A percentile compares a stretch with the other conserved stretches of the same genome.
Conservation (phyloP, 2,797 vertebrate species). For the Synaphobranchus kaupii region DNA sequence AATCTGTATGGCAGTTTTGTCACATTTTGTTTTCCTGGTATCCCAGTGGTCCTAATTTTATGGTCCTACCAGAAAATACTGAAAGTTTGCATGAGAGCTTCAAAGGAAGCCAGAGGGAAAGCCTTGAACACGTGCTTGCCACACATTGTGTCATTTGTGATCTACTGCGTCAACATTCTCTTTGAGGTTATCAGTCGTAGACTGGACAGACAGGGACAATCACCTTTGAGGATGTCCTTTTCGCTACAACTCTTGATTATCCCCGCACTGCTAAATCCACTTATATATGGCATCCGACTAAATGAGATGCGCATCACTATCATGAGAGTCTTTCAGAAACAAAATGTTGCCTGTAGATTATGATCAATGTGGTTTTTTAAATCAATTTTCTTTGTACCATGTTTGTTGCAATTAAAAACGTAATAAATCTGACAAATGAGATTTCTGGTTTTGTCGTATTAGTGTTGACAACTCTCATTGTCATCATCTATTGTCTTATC, state of each 20-base stretch:
- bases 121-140: not conserved
- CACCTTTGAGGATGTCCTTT: not conserved
- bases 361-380: not conserved
- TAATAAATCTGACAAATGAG: not conserved
- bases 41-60: not conserved
- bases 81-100: not conserved
- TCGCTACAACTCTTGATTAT: not conserved
- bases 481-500: no score
- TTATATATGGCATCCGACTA: not conserved
- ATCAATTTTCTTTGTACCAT: not conserved
- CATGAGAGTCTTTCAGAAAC: not conserved
- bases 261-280: not conserved
- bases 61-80: slow-evolving; percentile 8
- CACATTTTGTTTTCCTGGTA: not conserved
- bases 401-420: not conserved
- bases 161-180: not conserved
- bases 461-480: no score
- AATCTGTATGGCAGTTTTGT: not conserved
- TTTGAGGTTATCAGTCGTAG: not conserved
- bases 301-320: not conserved
- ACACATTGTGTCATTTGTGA: slow-evolving; percentile 6
- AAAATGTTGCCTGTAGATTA: not conserved
- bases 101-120: not conserved
- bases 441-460: not conserved
- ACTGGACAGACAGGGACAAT: not conserved